These are phyloP conservation scores for Megatriorchis doriae DNA, from an alignment of 2,113 vertebrate genomes.

Conservation along the genomic window DNA sequence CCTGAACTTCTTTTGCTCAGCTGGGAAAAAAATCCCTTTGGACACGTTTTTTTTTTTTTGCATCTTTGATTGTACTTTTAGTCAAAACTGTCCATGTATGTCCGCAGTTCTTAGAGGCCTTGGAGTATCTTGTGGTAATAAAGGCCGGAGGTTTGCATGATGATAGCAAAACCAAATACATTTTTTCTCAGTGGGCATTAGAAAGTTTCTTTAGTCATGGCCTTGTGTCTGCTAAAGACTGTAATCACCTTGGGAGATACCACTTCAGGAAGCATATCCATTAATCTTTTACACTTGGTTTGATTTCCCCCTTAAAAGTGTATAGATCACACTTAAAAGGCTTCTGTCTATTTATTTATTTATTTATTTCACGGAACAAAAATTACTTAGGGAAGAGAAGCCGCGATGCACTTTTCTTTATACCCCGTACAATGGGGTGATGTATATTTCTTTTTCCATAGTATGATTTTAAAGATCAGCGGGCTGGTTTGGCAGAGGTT, in stretches of 20 bases:
- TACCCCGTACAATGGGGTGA: neutral
- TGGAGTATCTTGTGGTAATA: neutral
- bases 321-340: neutral
- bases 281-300: slow-evolving; percentile 37
- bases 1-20: neutral
- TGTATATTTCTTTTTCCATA: neutral
- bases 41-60: neutral
- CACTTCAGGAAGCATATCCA: slow-evolving; percentile 31
- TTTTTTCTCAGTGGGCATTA: neutral
- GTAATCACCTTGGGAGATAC: slow-evolving; percentile 48
- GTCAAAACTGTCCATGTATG: neutral
- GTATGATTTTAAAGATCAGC: neutral
- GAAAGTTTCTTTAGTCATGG: slow-evolving; percentile 53
- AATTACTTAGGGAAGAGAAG: neutral
- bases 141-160: neutral
- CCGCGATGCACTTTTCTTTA: neutral
- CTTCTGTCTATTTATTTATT: neutral
- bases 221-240: slow-evolving; percentile 32
- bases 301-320: neutral
- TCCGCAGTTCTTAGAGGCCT: neutral
- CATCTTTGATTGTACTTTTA: neutral
- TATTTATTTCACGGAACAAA: neutral
- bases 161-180: neutral
- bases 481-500: neutral
- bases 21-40: neutral